A percentile compares a stretch with the other conserved stretches of the same genome.
Conservation (phyloP, 2,797 vertebrate species). For the Melanotaenia parkinsoni region DNA sequence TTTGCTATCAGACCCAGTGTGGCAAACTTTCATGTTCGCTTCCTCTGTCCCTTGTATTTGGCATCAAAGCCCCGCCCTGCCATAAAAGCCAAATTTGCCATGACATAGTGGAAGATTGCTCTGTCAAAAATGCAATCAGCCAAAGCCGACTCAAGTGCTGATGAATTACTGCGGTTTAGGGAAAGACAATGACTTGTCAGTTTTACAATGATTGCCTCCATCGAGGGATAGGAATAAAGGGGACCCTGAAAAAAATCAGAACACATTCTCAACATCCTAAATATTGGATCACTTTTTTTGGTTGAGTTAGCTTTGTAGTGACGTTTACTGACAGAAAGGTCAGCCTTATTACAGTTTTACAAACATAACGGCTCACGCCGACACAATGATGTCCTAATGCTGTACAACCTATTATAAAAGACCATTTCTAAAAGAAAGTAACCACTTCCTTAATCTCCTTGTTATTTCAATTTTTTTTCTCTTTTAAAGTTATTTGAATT, state of each 20-base stretch:
- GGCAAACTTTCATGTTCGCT: slow-evolving; percentile 47
- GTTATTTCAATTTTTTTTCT: background rate
- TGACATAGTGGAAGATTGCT: slow-evolving; percentile 75
- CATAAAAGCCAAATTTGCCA: slow-evolving; percentile 71
- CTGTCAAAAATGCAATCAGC: slow-evolving; percentile 79
- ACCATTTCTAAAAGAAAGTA: background rate
- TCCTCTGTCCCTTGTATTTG: slow-evolving; percentile 61
- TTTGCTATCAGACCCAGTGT: slow-evolving; percentile 61
- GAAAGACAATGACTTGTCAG: slow-evolving; percentile 78
- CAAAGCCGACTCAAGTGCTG: slow-evolving; percentile 73
- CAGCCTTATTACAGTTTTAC: background rate
- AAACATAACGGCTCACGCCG: background rate
- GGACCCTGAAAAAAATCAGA: slow-evolving; percentile 19
- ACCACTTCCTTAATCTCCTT: background rate
- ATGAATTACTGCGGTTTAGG: slow-evolving; percentile 75
- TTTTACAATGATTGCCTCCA: slow-evolving; percentile 48
- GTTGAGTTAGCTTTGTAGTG: background rate
- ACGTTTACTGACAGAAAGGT: slow-evolving; percentile 1
- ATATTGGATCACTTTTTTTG: slow-evolving; percentile 1
- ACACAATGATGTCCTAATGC: background rate
- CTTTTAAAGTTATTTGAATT: background rate
- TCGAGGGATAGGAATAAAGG: slow-evolving; percentile 24
- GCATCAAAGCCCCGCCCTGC: slow-evolving; percentile 52
- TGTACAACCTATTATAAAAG: background rate
- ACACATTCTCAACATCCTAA: slow-evolving; percentile 8